A percentile compares a stretch with the other conserved stretches of the same genome.
phyloP scores from a whole-genome alignment of 1,140 invertebrate genomes.

The Acromyrmex charruanus region DNA sequence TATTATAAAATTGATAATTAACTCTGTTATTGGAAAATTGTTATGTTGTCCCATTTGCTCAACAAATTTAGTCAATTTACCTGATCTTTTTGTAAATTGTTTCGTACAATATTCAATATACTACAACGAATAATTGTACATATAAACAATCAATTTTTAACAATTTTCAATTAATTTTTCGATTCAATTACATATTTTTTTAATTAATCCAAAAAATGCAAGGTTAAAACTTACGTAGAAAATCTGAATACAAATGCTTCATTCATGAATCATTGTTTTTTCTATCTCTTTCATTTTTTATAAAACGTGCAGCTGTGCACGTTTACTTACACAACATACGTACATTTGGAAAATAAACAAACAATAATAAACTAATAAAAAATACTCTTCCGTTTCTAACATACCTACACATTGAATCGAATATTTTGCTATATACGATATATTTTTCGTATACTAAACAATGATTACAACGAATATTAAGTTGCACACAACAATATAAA shows the following conservation, averaged over 20 bases:
- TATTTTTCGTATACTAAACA: background rate
- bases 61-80: background rate
- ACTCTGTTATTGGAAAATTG: conserved; percentile 3
- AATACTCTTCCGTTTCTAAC: background rate
- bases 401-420: background rate
- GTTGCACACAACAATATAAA: background rate
- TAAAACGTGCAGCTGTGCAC: background rate
- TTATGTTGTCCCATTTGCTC: conserved; percentile 4
- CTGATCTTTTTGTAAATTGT: conserved; percentile 6
- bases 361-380: conserved; percentile 21
- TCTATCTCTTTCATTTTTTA: background rate
- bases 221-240: background rate
- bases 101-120: background rate
- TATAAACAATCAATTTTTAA: background rate
- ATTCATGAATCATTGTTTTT: background rate
- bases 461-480: background rate
- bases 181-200: background rate
- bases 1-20: conserved; percentile 30
- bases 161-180: background rate
- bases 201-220: background rate
- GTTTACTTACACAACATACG: background rate
- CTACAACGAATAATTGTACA: background rate
- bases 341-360: background rate
- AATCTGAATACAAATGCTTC: background rate
- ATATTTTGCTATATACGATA: background rate